Base-by-base conservation (phyloP, 2,888 invertebrate genomes). In the Tinea pellionella region DNA sequence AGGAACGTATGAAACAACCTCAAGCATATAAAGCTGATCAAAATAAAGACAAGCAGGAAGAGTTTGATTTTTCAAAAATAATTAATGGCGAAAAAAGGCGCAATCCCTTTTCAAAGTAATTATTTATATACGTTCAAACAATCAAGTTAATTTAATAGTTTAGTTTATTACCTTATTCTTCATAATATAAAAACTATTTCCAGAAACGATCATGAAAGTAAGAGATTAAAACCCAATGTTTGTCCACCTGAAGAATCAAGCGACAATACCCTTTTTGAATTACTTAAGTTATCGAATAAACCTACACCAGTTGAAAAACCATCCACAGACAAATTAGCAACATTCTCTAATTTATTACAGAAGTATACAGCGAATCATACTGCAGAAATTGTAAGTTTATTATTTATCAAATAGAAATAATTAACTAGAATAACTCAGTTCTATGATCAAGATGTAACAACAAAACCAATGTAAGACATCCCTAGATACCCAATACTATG, bases 91-190 rank as follows among this genome's bases (percentile, higher is more conserved):
- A 90, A 59, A 95, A 94, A 71, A 89, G 94, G 59, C 93, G 91
- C 72, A 95, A 95, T 77, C 95, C 95, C 8, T 95, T 95, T 80
- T 82, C 89, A 18, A 92, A 90, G 89, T 89, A 74, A 75, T 89
- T 71, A 16, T 43, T 24, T 60, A 24, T 32, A 59, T 12, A 30
- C n/a, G 13, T 51, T 24, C 2, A 24, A 24, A 24, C 6, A 24
- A 3, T 24, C n/a, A n/a, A n/a, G n/a, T n/a, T n/a, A n/a, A n/a
- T n/a, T n/a, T n/a, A n/a, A n/a, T n/a, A n/a, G n/a, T n/a, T n/a
- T n/a, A n/a, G n/a, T 24, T 24, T 6, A 24, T 3, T 24, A 6
- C 6, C 6, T 24, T 6, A 24, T 24, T 24, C 2, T 24, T 24
- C 24, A 24, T 24, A 24, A 6, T 2, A 3, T 24, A 3, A 24